phyloP scores from a whole-genome alignment of 2,888 invertebrate genomes.

The Alentia gelatinosa region DNA sequence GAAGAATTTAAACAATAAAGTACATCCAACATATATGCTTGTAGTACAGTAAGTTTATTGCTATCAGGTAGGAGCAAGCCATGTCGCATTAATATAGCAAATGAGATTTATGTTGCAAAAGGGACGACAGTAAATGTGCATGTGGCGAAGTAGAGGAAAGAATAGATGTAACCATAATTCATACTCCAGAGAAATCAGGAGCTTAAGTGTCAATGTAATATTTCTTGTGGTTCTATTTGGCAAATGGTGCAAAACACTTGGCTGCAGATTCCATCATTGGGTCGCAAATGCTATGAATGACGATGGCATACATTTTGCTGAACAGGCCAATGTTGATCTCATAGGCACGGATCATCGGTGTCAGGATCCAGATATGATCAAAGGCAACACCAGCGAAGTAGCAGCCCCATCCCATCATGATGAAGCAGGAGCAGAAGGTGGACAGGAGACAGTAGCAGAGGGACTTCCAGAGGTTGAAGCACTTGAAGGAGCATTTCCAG shows the following conservation, averaged over 20 bases:
- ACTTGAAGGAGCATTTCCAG: slow-evolving; percentile 86
- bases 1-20: too few species aligned
- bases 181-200: too few species aligned
- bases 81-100: too few species aligned
- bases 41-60: too few species aligned
- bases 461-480: slow-evolving; percentile 85
- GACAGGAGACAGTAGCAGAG: slow-evolving; percentile 85
- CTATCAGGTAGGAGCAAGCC: too few species aligned
- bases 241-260: neutral
- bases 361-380: slow-evolving; percentile 74
- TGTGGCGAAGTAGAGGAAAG: too few species aligned
- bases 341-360: slow-evolving; percentile 66
- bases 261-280: slow-evolving; percentile 54
- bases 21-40: too few species aligned
- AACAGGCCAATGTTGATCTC: slow-evolving; percentile 81
- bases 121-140: too few species aligned
- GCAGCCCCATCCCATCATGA: slow-evolving; percentile 84
- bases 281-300: slow-evolving; percentile 62
- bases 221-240: neutral
- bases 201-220: too few species aligned
- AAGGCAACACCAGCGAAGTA: slow-evolving; percentile 83
- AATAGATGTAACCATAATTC: too few species aligned
- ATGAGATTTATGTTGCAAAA: too few species aligned
- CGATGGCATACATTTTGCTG: slow-evolving; percentile 60
- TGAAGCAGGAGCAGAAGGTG: slow-evolving; percentile 85